phyloP scores from a whole-genome alignment of 2,888 invertebrate genomes.

The Sphaerophoria taeniata region DNA sequence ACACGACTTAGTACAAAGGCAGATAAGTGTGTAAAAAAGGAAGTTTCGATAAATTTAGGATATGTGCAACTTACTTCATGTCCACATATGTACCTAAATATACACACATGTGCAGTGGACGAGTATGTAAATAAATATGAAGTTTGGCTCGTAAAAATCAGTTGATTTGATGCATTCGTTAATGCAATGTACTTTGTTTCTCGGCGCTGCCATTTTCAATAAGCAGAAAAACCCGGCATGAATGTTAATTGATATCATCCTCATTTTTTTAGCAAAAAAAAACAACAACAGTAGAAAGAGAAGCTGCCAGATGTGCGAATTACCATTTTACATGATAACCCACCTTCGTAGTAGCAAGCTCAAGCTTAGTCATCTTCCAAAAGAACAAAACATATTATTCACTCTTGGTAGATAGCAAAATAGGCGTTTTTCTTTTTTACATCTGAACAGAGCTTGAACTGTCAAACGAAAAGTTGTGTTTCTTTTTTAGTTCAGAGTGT shows the following conservation, averaged over 20 bases:
- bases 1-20: not conserved
- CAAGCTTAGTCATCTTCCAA: constrained; percentile 42
- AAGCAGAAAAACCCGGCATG: constrained; percentile 43
- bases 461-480: too few relatives aligned
- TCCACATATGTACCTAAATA: constrained; percentile 5
- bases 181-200: constrained; percentile 5
- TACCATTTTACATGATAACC: not conserved
- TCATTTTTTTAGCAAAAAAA: constrained; percentile 14
- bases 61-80: constrained; percentile 21
- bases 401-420: too few relatives aligned
- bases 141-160: constrained; percentile 37
- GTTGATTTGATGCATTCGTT: constrained; percentile 24
- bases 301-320: constrained; percentile 25
- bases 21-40: constrained; percentile 35
- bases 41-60: constrained; percentile 55
- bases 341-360: not conserved
- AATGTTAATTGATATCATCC: constrained; percentile 53
- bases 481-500: too few relatives aligned
- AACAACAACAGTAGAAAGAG: constrained; percentile 8
- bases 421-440: too few relatives aligned
- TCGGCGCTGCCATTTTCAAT: constrained; percentile 21
- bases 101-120: not conserved
- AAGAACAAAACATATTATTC: constrained; percentile 28
- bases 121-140: constrained; percentile 18
- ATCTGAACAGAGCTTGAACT: too few relatives aligned